Base-by-base conservation (phyloP, 2,888 invertebrate genomes). In the Linyphia triangularis region DNA sequence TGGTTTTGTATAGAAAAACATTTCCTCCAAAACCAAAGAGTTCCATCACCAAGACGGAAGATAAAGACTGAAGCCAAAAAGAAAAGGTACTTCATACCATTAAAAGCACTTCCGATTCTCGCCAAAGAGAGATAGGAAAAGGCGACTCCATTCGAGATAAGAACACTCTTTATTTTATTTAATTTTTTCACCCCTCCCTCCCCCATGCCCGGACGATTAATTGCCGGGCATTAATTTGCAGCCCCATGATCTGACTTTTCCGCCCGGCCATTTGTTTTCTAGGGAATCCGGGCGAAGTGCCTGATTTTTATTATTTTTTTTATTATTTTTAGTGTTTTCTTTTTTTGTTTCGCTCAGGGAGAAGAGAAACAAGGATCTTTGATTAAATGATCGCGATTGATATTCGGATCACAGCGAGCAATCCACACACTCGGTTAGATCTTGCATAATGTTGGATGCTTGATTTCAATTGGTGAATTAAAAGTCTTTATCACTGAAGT, bases 221-320 rank as follows among this genome's bases (percentile, higher is more conserved):
- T 78, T 78, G 78, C 63, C 43, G 40, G 33, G 70, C 81, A 81
- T 81, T 81, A 69, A 81, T 81, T 81, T 81, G 69, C 81, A 81
- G 81, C 59, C 37, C 57, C 81, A 81, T 69, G 81, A 81, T 81
- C 81, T 69, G 65, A 40, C 43, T 43, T 65, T 65, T 78, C 65
- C 59, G 63, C 43, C 37, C 22, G 69, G 57, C 26, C 81, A 81
- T 81, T 81, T 81, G 81, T 69, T 81, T 69, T 81, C 69, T 57
- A 30, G 69, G 69, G 16, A 69, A 59, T 59, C 69, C 57, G 59
- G 57, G 79, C 19, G 65, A 77, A 28, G 28, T n/a, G 19, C 40
- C 24, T 26, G 22, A 19, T 24, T 19, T 22, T 26, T n/a, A n/a
- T n/a, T n/a, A n/a, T n/a, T n/a, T n/a, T n/a, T n/a, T n/a, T n/a